Percentiles rank a stretch among this genome's conserved stretches.
phyloP scores from a whole-genome alignment of 2,797 vertebrate species.

The Helicolenus hilgendorfi region DNA sequence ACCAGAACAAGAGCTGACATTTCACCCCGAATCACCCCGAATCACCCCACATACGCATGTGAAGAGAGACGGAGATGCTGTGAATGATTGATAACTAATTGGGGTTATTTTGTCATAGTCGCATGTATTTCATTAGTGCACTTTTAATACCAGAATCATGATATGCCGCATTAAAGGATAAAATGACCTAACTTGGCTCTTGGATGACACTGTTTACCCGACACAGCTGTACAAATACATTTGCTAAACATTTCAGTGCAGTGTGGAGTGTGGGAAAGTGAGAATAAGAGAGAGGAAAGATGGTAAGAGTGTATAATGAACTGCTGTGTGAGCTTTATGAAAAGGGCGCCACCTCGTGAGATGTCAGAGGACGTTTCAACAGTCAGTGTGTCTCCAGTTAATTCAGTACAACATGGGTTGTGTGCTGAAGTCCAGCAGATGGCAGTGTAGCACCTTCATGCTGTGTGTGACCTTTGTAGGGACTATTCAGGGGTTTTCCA shows the following conservation, averaged over 20 bases:
- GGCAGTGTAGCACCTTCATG: slow-evolving; percentile 44
- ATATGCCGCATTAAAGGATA: slow-evolving; percentile 6
- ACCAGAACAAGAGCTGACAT: slow-evolving; percentile 5
- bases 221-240: slow-evolving; percentile 62
- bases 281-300: background rate
- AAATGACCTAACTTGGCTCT: slow-evolving; percentile 48
- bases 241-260: slow-evolving; percentile 23
- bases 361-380: background rate
- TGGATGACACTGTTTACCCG: slow-evolving; percentile 37
- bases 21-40: background rate
- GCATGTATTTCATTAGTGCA: slow-evolving; percentile 26
- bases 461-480: background rate
- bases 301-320: no score
- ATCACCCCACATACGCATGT: background rate
- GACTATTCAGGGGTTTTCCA: slow-evolving; percentile 60
- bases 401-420: accelerated
- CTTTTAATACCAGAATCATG: slow-evolving; percentile 21
- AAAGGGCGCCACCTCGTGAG: slow-evolving; percentile 61
- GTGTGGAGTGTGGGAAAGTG: slow-evolving; percentile 47
- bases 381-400: background rate
- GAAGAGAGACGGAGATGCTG: background rate
- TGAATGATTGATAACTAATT: background rate
- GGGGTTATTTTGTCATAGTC: background rate
- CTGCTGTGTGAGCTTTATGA: background rate
- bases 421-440: slow-evolving; percentile 61